These are phyloP conservation scores for Cervus canadensis DNA, from an alignment of 2,113 vertebrate genomes.

Conservation along the genomic window DNA sequence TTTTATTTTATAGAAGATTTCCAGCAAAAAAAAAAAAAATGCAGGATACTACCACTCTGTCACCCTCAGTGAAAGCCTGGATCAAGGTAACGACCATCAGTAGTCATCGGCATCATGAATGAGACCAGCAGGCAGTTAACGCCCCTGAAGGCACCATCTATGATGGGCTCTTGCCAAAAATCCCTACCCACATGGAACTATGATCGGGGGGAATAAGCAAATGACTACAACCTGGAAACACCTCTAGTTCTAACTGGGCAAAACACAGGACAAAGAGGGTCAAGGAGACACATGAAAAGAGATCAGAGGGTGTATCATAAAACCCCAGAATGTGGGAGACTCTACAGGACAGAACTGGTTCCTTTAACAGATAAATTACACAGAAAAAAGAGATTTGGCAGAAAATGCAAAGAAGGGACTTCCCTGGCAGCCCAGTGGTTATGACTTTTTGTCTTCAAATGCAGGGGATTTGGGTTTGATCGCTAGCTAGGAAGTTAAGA, in stretches of 20 bases:
- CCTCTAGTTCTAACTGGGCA: not conserved
- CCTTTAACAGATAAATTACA: not conserved
- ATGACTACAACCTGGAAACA: accelerated
- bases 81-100: not conserved
- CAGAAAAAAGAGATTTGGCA: not conserved
- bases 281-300: accelerated
- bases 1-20: not conserved
- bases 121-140: not conserved
- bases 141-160: not conserved
- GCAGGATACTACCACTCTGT: not conserved
- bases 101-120: accelerated
- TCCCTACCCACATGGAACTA: accelerated
- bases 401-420: not conserved
- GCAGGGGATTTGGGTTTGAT: not conserved
- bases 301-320: accelerated
- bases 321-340: not conserved
- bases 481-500: not conserved
- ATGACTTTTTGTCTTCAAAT: not conserved
- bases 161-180: too few relatives aligned
- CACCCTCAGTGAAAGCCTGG: not conserved
- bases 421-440: not conserved
- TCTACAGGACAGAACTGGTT: not conserved
- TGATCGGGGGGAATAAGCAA: not conserved
- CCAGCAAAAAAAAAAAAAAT: not conserved
- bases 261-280: not conserved